Base-by-base conservation (phyloP, 2,888 invertebrate species). In the Parascotia fuliginaria region DNA sequence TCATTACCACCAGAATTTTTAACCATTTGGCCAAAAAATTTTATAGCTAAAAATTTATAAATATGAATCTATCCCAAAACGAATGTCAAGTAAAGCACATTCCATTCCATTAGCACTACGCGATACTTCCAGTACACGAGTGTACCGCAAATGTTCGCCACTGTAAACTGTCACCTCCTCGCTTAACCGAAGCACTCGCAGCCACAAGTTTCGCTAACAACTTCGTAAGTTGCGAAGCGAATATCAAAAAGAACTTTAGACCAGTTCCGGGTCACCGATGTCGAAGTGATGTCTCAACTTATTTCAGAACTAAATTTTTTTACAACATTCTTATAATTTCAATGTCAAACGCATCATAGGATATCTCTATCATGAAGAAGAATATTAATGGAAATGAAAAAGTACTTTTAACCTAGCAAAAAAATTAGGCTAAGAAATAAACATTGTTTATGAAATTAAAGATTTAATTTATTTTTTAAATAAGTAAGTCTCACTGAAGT, bases 121-220 rank as follows among this genome's bases (percentile, higher is more conserved):
- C 52, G 43, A 57, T 49, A 57, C 56, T 55, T 70, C 69, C 59
- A 65, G 64, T 62, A 71, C 70, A 73, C 66, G 67, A 55, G 55
- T 62, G 63, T 56, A 70, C 67, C 70, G 58, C 70, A 64, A 56
- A 55, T 66, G 81, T 82, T 79, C 77, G 72, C 75, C 73, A 74
- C 80, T 75, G 70, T 79, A 81, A 81, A 82, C 82, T 75, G 75
- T 73, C 72, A 70, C 71, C 65, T 68, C 66, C 65, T 57, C 73
- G 67, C 67, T 67, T 69, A 70, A 68, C 74, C 73, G 71, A 60
- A 69, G 70, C 73, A 61, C 67, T 68, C 64, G 75, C 73, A 68
- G 73, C 81, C 81, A 70, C 82, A 82, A 83, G 75, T 85, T 79
- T 73, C 73, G 61, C 72, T 65, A 75, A 77, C 81, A 65, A 66